phyloP scores from a whole-genome alignment of 2,113 vertebrate species.

The Pedetes capensis region DNA sequence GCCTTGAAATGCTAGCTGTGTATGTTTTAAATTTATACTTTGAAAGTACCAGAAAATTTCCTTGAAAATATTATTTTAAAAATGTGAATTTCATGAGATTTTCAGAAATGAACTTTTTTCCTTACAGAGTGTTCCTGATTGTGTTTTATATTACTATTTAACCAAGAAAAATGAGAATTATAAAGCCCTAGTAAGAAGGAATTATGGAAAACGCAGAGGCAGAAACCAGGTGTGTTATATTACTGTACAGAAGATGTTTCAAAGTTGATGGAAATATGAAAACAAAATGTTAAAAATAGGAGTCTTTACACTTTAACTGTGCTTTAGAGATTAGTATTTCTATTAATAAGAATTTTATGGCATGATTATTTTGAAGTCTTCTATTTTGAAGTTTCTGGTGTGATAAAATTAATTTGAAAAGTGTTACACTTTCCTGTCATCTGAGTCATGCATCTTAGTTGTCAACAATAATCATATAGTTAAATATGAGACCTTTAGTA shows the following conservation, averaged over 20 bases:
- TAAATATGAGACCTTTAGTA: neutral
- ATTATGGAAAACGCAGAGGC: conserved; percentile 94
- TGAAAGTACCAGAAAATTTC: conserved; percentile 12
- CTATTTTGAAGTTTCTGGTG: conserved; percentile 15
- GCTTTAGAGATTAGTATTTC: neutral
- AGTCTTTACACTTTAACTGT: neutral
- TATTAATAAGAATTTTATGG: neutral
- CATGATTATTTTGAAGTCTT: conserved; percentile 46
- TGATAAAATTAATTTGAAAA: neutral
- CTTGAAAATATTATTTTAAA: conserved; percentile 47
- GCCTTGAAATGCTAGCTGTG: neutral
- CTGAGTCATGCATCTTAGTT: neutral
- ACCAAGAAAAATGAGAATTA: conserved; percentile 99
- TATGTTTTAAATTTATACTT: conserved; percentile 36
- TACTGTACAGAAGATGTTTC: conserved; percentile 3
- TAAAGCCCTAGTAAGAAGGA: conserved; percentile 96
- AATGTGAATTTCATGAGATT: neutral
- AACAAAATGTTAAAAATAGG: neutral
- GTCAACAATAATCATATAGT: neutral
- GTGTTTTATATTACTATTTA: conserved; percentile 98
- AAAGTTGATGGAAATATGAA: conserved; percentile 44
- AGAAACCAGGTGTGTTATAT: conserved; percentile 91
- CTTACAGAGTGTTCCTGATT: conserved; percentile 95
- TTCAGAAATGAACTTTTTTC: conserved; percentile 18
- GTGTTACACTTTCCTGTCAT: neutral